Base-by-base conservation (phyloP, 2,888 invertebrate species). In the Caenorhabditis afra region DNA sequence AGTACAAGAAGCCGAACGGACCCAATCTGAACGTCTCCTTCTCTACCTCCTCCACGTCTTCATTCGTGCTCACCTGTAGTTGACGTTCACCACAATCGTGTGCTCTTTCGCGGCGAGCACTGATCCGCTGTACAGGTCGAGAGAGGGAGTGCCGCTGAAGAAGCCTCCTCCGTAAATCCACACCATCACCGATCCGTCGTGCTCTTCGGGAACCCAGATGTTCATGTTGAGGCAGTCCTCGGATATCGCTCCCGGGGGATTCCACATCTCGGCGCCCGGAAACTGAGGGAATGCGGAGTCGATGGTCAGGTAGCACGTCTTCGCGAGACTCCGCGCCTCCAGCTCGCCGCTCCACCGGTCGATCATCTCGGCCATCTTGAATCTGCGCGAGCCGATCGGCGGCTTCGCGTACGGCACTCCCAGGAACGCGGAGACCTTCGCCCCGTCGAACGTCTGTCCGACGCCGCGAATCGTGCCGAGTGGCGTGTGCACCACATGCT, bases 141-240 rank as follows among this genome's bases (percentile, higher is more conserved):
- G 84, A 4, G 91, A 90, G 7, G 91, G 90, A 14, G 85, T 84
- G 61, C 89, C 86, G 52, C 77, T 75, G 73, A 83, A 83, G 57
- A 83, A 83, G 3, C 90, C 90, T n/a, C 90, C 91, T 10, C 90
- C 90, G 61, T 86, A 90, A 29, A 90, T 90, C 90, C 90, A 91
- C 8, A 90, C 87, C 83, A 90, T 83, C n/a, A 91, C 90, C 18
- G 89, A 83, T 7, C 88, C 87, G 73, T 90, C 88, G 55, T 88
- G 87, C 23, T 87, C 76, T 47, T 89, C 93, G 1, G 97, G 97
- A 47, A 94, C 94, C 90, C 96, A 95, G 86, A 97, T 95, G 92
- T 96, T 97, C 87, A 97, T 93, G 91, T 95, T 96, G 66, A 97
- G 93, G 91, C 97, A 97, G 92, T 97, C 96, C 93, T 97, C 97